These are phyloP conservation scores for Parus major DNA, from an alignment of 2,113 vertebrate species.

Conservation along the genomic window DNA sequence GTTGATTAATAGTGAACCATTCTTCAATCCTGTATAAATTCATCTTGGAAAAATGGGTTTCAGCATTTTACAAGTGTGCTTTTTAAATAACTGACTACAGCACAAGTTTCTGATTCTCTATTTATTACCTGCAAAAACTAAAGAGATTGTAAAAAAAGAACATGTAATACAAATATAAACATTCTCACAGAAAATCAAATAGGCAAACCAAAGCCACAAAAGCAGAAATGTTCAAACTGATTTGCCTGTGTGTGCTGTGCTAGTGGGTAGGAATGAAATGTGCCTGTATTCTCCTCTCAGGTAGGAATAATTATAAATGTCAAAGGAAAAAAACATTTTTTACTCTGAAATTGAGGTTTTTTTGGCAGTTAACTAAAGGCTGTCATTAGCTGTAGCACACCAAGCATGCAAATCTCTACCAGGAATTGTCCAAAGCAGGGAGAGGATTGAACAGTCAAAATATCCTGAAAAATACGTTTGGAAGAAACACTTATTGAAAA, in stretches of 20 bases:
- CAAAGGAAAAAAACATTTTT: neutral
- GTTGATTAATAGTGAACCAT: neutral
- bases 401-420: rapidly evolving
- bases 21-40: neutral
- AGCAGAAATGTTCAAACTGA: neutral
- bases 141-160: neutral
- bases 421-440: neutral
- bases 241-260: neutral
- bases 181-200: neutral
- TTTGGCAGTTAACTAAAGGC: neutral
- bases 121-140: neutral
- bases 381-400: neutral
- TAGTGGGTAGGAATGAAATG: rapidly evolving
- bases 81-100: neutral
- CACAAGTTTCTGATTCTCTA: neutral
- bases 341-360: rapidly evolving
- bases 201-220: neutral
- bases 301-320: neutral
- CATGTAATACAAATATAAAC: rapidly evolving
- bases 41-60: neutral
- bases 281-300: neutral
- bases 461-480: neutral
- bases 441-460: neutral
- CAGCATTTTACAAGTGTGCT: neutral
- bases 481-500: neutral